phyloP scores from a whole-genome alignment of 2,797 vertebrate species.

The Lerista edwardsae region DNA sequence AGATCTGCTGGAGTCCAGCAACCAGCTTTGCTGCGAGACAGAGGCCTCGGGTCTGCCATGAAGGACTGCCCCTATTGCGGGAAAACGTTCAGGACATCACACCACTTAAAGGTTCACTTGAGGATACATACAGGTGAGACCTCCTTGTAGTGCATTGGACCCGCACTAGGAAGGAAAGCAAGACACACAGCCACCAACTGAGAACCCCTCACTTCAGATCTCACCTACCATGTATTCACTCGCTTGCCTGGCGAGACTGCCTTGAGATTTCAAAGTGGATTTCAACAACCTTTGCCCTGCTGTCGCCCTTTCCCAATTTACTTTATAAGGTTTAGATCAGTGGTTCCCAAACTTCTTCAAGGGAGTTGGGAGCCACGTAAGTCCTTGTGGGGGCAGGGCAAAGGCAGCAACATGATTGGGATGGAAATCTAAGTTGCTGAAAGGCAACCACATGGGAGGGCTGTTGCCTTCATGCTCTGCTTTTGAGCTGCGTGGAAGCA shows the following conservation, averaged over 20 bases:
- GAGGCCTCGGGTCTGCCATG: constrained; percentile 89
- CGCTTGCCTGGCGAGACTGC: background rate
- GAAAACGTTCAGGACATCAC: constrained; percentile 98
- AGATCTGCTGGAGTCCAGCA: constrained; percentile 87
- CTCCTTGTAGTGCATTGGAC: background rate
- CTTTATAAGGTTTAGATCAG: background rate
- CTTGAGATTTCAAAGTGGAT: background rate
- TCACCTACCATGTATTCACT: background rate
- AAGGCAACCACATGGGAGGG: background rate
- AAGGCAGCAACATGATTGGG: too few relatives aligned
- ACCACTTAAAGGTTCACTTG: constrained; percentile 98
- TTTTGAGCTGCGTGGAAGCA: too few relatives aligned
- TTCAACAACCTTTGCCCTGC: background rate
- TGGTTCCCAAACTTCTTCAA: too few relatives aligned
- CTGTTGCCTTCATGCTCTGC: background rate
- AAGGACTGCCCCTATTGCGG: constrained; percentile 99
- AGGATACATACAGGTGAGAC: constrained; percentile 98
- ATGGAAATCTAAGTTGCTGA: too few relatives aligned
- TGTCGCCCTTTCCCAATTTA: too few relatives aligned
- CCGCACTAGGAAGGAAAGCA: background rate
- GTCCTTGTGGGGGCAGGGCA: too few relatives aligned
- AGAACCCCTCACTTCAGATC: background rate
- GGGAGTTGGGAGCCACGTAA: too few relatives aligned
- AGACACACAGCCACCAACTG: background rate
- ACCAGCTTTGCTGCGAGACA: constrained; percentile 88